Evolutionary conservation across 2,888 invertebrate genomes (phyloP).

Genomic region (Meandrusa payeni): DNA sequence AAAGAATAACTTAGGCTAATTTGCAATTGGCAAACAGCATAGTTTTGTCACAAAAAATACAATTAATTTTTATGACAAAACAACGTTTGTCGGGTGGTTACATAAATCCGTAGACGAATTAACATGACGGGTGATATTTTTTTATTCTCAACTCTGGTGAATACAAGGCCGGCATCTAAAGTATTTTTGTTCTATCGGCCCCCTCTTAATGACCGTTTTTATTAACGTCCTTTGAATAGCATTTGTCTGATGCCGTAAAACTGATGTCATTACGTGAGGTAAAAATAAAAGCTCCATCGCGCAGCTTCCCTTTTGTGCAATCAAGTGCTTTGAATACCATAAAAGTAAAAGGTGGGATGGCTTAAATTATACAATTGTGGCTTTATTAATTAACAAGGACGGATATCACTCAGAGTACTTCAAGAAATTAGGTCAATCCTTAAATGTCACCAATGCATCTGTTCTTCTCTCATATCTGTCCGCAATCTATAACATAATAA

Average conservation of each 20-base stretch:
- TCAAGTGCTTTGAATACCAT: conserved; percentile 4
- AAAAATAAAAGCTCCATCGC: conserved; percentile 17
- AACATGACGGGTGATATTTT: not conserved
- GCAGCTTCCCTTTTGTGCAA: conserved; percentile 4
- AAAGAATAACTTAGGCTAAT: no score
- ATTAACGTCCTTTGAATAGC: conserved; percentile 18
- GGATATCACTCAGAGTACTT: no score
- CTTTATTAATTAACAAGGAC: no score
- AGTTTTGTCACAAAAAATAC: no score
- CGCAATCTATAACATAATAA: no score
- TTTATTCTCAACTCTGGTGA: not conserved
- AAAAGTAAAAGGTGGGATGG: conserved; percentile 1
- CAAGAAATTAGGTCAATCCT: no score
- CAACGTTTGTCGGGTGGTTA: no score
- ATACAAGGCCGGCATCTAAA: not conserved
- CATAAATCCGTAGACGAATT: not conserved
- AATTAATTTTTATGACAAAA: no score
- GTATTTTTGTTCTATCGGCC: conserved; percentile 1
- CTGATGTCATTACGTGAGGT: conserved; percentile 10
- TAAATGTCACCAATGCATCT: no score
- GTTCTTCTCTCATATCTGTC: no score
- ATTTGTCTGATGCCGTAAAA: conserved; percentile 7
- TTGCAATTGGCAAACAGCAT: no score
- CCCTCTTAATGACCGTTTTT: conserved; percentile 13
- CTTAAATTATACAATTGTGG: not conserved